These are phyloP conservation scores for Trichogramma evanescens DNA, from an alignment of 2,888 invertebrate species.

Conservation along the genomic window DNA sequence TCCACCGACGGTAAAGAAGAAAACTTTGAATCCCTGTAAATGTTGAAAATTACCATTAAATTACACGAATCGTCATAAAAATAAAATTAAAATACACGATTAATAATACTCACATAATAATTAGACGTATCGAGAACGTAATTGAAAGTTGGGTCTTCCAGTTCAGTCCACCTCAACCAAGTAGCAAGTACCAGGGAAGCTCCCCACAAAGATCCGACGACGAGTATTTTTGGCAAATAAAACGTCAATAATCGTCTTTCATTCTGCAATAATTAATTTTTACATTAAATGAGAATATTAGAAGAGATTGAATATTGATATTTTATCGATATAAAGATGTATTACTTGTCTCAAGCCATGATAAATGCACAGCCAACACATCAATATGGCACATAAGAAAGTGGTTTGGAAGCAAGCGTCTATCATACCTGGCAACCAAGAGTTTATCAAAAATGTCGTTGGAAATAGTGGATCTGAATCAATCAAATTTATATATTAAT, in stretches of 20 bases:
- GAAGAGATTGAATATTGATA: not conserved
- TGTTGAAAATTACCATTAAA: not conserved
- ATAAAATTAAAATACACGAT: not conserved
- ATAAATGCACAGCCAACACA: conserved; percentile 94
- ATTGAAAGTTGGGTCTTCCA: conserved; percentile 87
- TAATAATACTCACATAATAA: conserved; percentile 62
- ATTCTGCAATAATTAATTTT: conserved; percentile 56
- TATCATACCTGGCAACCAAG: conserved; percentile 85
- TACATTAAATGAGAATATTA: not conserved
- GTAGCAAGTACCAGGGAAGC: conserved; percentile 78
- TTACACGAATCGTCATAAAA: not conserved
- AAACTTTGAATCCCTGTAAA: conserved; percentile 78
- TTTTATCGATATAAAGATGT: not conserved
- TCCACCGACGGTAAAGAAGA: conserved; percentile 79
- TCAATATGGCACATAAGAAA: conserved; percentile 76
- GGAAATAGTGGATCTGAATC: conserved; percentile 86
- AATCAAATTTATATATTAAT: not conserved
- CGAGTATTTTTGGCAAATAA: conserved; percentile 81
- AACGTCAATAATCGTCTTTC: conserved; percentile 79
- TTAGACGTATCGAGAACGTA: conserved; percentile 77
- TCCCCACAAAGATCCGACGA: conserved; percentile 81
- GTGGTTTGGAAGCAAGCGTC: conserved; percentile 86
- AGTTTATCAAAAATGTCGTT: conserved; percentile 78
- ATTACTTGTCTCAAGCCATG: conserved; percentile 85
- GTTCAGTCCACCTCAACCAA: conserved; percentile 84